A percentile compares a stretch with the other conserved stretches of the same genome.
phyloP scores from a whole-genome alignment of 2,888 invertebrate species.

The Agrotis clavis region DNA sequence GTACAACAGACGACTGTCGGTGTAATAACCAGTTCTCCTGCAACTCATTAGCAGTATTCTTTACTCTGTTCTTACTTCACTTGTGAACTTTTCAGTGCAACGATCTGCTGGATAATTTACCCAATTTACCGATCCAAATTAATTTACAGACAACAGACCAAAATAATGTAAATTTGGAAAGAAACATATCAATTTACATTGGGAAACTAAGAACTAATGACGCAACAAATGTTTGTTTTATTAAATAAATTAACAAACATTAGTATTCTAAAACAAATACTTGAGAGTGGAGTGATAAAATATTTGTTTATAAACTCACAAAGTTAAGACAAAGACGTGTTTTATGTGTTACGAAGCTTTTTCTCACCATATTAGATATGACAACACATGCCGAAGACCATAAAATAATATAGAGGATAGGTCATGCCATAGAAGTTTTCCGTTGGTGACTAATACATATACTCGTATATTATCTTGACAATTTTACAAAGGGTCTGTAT shows the following conservation, averaged over 20 bases:
- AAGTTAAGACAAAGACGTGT: constrained; percentile 38
- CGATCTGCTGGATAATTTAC: not conserved
- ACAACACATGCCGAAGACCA: not conserved
- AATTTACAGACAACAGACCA: not conserved
- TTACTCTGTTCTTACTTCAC: constrained; percentile 8
- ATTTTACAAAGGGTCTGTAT: not conserved
- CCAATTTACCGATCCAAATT: not conserved
- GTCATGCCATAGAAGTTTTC: constrained; percentile 4
- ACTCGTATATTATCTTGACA: not conserved
- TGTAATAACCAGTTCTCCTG: constrained; percentile 16
- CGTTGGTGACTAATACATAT: not conserved
- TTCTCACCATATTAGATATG: constrained; percentile 29
- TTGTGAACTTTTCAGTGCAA: not conserved
- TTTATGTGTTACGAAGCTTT: constrained; percentile 41
- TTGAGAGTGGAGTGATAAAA: constrained; percentile 17
- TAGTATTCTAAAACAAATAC: constrained; percentile 45
- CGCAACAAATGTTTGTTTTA: constrained; percentile 51
- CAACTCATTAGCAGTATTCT: constrained; percentile 10
- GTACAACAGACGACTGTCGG: not conserved
- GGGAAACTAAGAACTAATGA: constrained; percentile 27
- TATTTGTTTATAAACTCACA: constrained; percentile 36
- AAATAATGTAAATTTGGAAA: constrained; percentile 4
- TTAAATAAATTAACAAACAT: constrained; percentile 47
- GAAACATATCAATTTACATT: not conserved
- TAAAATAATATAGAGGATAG: not conserved